A percentile compares a stretch with the other conserved stretches of the same genome.
These are phyloP conservation scores for Contarinia nasturtii DNA, from an alignment of 1,140 invertebrate genomes.

Conservation along the genomic window DNA sequence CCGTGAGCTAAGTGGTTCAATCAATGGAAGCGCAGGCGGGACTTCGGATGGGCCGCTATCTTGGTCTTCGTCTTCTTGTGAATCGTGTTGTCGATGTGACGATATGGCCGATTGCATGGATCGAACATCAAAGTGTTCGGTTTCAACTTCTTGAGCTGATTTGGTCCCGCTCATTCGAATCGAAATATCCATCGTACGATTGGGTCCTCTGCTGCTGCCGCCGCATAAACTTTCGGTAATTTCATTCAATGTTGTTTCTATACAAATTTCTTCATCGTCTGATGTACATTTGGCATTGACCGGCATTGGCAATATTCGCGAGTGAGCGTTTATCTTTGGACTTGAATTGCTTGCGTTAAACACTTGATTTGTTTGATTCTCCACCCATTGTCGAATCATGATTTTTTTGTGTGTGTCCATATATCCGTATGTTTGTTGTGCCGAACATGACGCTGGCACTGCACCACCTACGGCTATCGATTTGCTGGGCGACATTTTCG, in stretches of 20 bases:
- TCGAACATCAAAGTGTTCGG: neutral
- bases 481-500: slow-evolving; percentile 22
- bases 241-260: neutral
- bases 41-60: slow-evolving; percentile 51
- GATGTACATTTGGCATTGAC: no score
- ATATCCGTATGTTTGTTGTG: slow-evolving; percentile 44
- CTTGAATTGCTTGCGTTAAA: slow-evolving; percentile 14
- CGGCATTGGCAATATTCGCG: neutral
- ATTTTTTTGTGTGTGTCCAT: slow-evolving; percentile 82
- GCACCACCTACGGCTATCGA: slow-evolving; percentile 10
- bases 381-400: slow-evolving; percentile 87
- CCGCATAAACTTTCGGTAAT: no score
- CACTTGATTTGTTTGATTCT: slow-evolving; percentile 70
- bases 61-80: slow-evolving; percentile 43
- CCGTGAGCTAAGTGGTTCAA: slow-evolving; percentile 51
- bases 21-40: slow-evolving; percentile 50
- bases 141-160: neutral
- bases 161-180: neutral
- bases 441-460: slow-evolving; percentile 15
- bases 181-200: neutral
- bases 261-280: neutral
- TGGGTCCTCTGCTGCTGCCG: slow-evolving; percentile 1
- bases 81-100: neutral
- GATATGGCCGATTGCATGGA: neutral
- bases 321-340: slow-evolving; percentile 6